Evolutionary conservation across 2,888 invertebrate genomes (phyloP).

Genomic region (Philhelius pedissequus): DNA sequence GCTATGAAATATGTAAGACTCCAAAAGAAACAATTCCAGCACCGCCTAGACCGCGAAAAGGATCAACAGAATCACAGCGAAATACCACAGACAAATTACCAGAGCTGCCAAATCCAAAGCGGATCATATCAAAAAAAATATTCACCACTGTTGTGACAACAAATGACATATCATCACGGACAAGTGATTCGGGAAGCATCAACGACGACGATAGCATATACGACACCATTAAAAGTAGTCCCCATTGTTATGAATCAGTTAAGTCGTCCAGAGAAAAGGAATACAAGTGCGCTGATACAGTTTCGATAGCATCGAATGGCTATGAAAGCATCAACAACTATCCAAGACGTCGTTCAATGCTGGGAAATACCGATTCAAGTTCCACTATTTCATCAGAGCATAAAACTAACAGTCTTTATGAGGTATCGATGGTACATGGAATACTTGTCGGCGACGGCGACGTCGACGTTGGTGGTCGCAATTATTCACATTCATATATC

Average conservation of each 20-base stretch:
- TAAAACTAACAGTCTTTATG: conserved; percentile 78
- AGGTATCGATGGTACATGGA: conserved; percentile 74
- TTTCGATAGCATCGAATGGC: conserved; percentile 77
- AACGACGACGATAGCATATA: conserved; percentile 82
- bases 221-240: conserved; percentile 82
- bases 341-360: conserved; percentile 34
- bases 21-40: conserved; percentile 17
- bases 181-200: conserved; percentile 35
- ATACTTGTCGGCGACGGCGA: conserved; percentile 64
- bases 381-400: conserved; percentile 78
- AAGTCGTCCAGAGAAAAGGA: conserved; percentile 66
- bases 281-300: conserved; percentile 66
- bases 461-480: conserved; percentile 53
- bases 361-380: conserved; percentile 76
- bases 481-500: conserved; percentile 71
- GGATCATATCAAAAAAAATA: conserved; percentile 71
- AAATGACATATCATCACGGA: neutral
- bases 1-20: conserved; percentile 76
- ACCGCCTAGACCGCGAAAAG: conserved; percentile 30
- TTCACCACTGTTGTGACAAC: conserved; percentile 18
- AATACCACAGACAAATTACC: conserved; percentile 75
- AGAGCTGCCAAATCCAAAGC: conserved; percentile 75
- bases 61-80: conserved; percentile 70
- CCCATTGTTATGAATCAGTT: conserved; percentile 76
- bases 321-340: conserved; percentile 77